Base-by-base conservation (phyloP, 2,113 vertebrate genomes). In the Etheostoma spectabile region DNA sequence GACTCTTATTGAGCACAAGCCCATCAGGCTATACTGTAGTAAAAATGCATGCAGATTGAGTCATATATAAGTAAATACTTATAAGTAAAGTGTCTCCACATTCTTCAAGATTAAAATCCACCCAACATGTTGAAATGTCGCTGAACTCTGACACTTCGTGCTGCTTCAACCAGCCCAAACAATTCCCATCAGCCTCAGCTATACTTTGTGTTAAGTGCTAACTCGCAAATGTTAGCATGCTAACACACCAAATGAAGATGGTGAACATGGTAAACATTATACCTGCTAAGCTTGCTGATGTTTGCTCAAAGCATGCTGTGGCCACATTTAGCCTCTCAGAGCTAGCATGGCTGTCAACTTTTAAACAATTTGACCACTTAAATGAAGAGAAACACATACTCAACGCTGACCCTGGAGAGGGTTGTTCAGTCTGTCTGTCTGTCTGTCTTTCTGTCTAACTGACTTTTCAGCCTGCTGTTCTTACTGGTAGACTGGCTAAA, bases 361-460 rank as follows among this genome's bases (percentile, higher is more conserved):
- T 52, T 52, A 12, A 63, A 69, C 13, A 13, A 27, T 75, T n/a
- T n/a, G 15, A 60, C 30, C 4, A 3, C 2, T 30, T 38, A n/a
- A 48, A 74, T 61, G 10, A 70, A 53, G 42, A 51, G 42, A 63
- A 77, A 73, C 24, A 71, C 53, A 59, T 42, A 79, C 51, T 24
- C 48, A 22, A 67, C 21, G 22, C 24, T 61, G 48, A 56, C 16
- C 8, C 14, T 48, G 4, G 35, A 46, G 66, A 38, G 35, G n/a
- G 42, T 19, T 62, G 49, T 66, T 91, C 79, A 79, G 62, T 88
- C 72, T 72, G 75, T 63, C 79, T 82, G 68, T 72, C 66, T 72
- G 30, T 74, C 63, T 63, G 33, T 85, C 85, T 82, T 19, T 86
- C 81, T 86, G 59, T 84, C 67, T 77, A 18, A 46, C 48, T 57